Conservation (phyloP, 2,888 invertebrate species). For the Candidula unifasciata region DNA sequence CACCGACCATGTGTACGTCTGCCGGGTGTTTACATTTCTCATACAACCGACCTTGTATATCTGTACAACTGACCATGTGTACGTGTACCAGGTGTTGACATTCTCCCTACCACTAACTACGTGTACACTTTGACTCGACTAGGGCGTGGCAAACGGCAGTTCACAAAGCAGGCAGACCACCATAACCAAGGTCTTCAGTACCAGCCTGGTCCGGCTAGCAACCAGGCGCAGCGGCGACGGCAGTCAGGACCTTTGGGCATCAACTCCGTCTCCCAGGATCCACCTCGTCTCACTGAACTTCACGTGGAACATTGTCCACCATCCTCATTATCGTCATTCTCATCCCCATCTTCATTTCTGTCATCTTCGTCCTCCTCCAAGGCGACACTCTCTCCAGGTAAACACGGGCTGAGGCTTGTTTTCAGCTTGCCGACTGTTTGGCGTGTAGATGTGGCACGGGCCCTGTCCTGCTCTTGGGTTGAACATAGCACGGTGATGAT, state of each 20-base stretch:
- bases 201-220: background rate
- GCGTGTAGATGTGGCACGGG: too few relatives aligned
- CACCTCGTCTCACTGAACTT: constrained; percentile 31
- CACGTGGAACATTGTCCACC: constrained; percentile 39
- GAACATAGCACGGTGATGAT: background rate
- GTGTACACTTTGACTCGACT: background rate
- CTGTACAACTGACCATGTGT: too few relatives aligned
- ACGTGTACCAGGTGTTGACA: too few relatives aligned
- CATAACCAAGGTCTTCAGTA: background rate
- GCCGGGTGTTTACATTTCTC: too few relatives aligned
- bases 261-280: background rate
- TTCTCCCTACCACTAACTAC: too few relatives aligned
- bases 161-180: background rate
- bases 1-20: too few relatives aligned
- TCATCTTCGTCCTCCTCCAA: constrained; percentile 19
- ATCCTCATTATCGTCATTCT: constrained; percentile 19
- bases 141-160: background rate
- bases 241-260: background rate
- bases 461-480: background rate
- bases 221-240: background rate
- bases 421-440: too few relatives aligned
- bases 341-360: constrained; percentile 7
- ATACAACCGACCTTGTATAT: too few relatives aligned
- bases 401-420: background rate
- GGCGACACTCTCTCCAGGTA: constrained; percentile 8